Percentiles rank a stretch among this genome's conserved stretches.
Conservation (phyloP, 2,888 invertebrate species). For the Phyllotreta striolata region DNA sequence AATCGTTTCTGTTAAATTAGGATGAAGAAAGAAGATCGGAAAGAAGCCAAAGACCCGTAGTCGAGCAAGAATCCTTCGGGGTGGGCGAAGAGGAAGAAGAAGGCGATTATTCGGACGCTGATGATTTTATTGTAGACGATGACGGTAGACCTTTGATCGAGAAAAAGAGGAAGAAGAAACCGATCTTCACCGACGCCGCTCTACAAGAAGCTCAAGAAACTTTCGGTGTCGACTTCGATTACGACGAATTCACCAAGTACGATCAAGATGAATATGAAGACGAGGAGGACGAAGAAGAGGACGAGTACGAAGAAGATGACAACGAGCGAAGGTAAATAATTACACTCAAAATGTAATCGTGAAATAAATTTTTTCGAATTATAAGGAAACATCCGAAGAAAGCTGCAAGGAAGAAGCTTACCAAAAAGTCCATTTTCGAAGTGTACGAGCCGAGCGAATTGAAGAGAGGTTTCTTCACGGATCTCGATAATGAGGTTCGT, state of each 20-base stretch:
- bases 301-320: slow-evolving; percentile 64
- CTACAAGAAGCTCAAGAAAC: slow-evolving; percentile 98
- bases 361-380: not conserved
- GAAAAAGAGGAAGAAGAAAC: slow-evolving; percentile 79
- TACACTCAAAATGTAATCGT: not conserved
- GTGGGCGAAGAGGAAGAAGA: slow-evolving; percentile 76
- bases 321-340: slow-evolving; percentile 23
- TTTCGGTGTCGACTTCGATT: slow-evolving; percentile 99
- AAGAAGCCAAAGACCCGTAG: slow-evolving; percentile 68
- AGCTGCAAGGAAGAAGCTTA: slow-evolving; percentile 76
- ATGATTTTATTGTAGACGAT: slow-evolving; percentile 98
- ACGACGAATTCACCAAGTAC: slow-evolving; percentile 88
- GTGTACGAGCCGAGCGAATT: slow-evolving; percentile 98
- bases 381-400: slow-evolving; percentile 72
- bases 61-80: slow-evolving; percentile 71
- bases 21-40: slow-evolving; percentile 83
- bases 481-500: slow-evolving; percentile 89
- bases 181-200: slow-evolving; percentile 87
- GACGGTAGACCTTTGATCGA: slow-evolving; percentile 89
- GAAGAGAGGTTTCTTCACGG: slow-evolving; percentile 95
- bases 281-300: slow-evolving; percentile 82
- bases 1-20: slow-evolving; percentile 58
- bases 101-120: slow-evolving; percentile 84
- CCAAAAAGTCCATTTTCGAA: slow-evolving; percentile 88
- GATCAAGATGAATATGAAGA: slow-evolving; percentile 87